Evolutionary conservation across 1,140 invertebrate species (phyloP).

Genomic region (Gonioctena quinquepunctata): DNA sequence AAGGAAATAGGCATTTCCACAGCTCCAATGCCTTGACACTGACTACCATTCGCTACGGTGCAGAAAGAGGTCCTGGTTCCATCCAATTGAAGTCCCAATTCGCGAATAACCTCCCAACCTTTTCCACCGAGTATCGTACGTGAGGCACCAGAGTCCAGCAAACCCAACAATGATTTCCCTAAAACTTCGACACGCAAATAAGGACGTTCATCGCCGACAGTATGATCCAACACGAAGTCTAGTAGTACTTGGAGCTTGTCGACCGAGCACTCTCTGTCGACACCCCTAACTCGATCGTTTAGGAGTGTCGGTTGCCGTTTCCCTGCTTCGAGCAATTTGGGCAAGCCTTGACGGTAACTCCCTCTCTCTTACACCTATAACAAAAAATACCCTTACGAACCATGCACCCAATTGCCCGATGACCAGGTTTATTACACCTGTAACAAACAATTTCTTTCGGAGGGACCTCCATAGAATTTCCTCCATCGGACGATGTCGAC

Average conservation of each 20-base stretch:
- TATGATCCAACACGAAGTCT: constrained; percentile 18
- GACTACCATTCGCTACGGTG: not conserved
- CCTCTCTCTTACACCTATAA: not conserved
- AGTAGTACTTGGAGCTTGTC: constrained; percentile 3
- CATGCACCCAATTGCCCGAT: constrained; percentile 1
- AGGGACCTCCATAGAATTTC: too few relatives aligned
- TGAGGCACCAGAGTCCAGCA: constrained; percentile 23
- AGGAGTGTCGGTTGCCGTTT: not conserved
- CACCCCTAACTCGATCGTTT: constrained; percentile 1
- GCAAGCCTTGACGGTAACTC: constrained; percentile 5
- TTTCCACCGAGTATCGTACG: constrained; percentile 5
- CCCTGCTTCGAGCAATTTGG: not conserved
- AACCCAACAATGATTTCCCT: constrained; percentile 8
- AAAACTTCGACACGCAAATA: constrained; percentile 19
- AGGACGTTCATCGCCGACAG: constrained; percentile 13
- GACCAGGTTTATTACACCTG: constrained; percentile 5
- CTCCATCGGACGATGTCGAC: too few relatives aligned
- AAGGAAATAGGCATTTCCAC: not conserved
- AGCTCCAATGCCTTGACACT: not conserved
- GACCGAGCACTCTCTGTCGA: not conserved
- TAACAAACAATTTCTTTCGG: constrained; percentile 18
- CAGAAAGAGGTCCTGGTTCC: not conserved
- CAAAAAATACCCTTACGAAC: not conserved
- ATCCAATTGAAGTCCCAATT: not conserved
- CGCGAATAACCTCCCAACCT: not conserved